A percentile compares a stretch with the other conserved stretches of the same genome.
These are phyloP conservation scores for Anguilla megastoma DNA, from an alignment of 2,797 vertebrate genomes.

Conservation along the genomic window DNA sequence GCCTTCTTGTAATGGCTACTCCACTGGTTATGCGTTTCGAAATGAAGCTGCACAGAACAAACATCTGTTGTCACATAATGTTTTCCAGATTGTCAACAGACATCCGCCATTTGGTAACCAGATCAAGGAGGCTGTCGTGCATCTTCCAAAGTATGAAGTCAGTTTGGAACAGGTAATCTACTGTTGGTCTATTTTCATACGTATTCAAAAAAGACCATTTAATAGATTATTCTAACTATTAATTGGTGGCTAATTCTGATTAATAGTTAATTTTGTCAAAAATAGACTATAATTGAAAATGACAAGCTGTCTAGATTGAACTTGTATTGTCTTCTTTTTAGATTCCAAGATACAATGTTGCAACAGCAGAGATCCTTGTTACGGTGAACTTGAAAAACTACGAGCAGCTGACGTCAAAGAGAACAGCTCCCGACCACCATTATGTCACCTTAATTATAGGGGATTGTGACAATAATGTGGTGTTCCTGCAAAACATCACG, in stretches of 20 bases:
- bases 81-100: conserved; percentile 89
- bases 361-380: conserved; percentile 82
- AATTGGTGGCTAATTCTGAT: not conserved
- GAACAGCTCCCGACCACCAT: conserved; percentile 84
- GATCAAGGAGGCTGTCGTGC: conserved; percentile 86
- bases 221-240: not conserved
- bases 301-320: conserved; percentile 31
- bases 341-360: conserved; percentile 81
- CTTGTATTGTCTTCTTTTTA: conserved; percentile 60
- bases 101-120: conserved; percentile 98
- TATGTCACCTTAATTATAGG: conserved; percentile 84
- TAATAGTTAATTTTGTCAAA: not conserved
- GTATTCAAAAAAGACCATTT: not conserved
- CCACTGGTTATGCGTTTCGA: not conserved
- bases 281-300: not conserved
- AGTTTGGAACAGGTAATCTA: conserved; percentile 84
- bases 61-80: conserved; percentile 31
- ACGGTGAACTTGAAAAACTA: conserved; percentile 86
- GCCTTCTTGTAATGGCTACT: not conserved
- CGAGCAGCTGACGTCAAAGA: conserved; percentile 79
- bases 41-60: not conserved
- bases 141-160: conserved; percentile 90
- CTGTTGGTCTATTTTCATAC: not conserved
- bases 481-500: conserved; percentile 90
- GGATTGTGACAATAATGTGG: conserved; percentile 85